Percentiles rank a stretch among this genome's conserved stretches.
These are phyloP conservation scores for Hypena proboscidalis DNA, from an alignment of 2,888 invertebrate species.

Conservation along the genomic window DNA sequence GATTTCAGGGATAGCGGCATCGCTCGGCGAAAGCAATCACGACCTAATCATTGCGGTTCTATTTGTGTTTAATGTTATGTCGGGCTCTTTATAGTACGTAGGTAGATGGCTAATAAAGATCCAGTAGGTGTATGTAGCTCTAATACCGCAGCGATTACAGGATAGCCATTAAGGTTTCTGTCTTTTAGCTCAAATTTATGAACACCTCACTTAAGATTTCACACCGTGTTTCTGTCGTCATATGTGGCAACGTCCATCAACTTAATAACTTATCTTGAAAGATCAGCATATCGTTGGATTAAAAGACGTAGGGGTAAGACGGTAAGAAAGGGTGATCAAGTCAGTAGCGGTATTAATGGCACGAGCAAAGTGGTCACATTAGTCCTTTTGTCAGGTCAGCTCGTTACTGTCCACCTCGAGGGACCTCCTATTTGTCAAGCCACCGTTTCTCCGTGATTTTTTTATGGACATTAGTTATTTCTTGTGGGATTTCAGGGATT, in stretches of 20 bases:
- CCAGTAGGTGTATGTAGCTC: too few relatives aligned
- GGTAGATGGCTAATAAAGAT: too few relatives aligned
- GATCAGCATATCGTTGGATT: conserved; percentile 20
- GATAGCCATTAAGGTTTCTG: too few relatives aligned
- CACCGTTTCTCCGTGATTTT: conserved; percentile 55
- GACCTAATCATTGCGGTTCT: conserved; percentile 24
- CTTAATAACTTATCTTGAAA: conserved; percentile 11
- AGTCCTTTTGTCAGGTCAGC: conserved; percentile 50
- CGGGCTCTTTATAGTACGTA: conserved; percentile 6
- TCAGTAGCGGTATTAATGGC: conserved; percentile 54
- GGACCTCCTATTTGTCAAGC: conserved; percentile 63
- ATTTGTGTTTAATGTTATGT: conserved; percentile 6
- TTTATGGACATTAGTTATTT: conserved; percentile 50
- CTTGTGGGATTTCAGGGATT: conserved; percentile 34
- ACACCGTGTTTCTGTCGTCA: too few relatives aligned
- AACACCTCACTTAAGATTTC: too few relatives aligned
- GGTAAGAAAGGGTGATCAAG: conserved; percentile 34
- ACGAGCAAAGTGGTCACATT: conserved; percentile 64
- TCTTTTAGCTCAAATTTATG: too few relatives aligned
- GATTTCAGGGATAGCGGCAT: conserved; percentile 30
- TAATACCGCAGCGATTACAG: too few relatives aligned
- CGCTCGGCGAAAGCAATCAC: conserved; percentile 29
- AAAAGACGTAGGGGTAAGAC: conserved; percentile 8
- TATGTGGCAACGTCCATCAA: too few relatives aligned
- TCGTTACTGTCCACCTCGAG: conserved; percentile 58